phyloP scores from a whole-genome alignment of 1,140 invertebrate genomes.

The Rhagoletis pomonella region DNA sequence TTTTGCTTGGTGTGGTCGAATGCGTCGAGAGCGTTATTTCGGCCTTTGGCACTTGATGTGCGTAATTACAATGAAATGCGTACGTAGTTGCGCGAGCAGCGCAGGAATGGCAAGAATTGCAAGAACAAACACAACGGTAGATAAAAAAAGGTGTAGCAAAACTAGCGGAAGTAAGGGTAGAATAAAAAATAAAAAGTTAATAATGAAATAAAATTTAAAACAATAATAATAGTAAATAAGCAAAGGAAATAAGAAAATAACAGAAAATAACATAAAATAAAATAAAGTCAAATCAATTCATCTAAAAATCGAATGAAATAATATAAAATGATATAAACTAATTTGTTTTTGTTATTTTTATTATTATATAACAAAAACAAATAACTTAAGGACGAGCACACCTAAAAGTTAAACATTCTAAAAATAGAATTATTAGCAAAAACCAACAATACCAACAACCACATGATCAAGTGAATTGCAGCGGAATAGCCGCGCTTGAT shows the following conservation, averaged over 20 bases:
- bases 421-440: too few species aligned
- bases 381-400: too few species aligned
- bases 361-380: too few species aligned
- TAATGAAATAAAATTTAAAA: background rate
- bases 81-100: background rate
- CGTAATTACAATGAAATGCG: background rate
- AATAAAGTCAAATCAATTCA: background rate
- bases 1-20: background rate
- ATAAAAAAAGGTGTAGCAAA: too few species aligned
- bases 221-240: background rate
- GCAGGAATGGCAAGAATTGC: background rate
- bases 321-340: too few species aligned
- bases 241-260: background rate
- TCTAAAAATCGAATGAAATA: background rate
- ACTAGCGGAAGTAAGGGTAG: too few species aligned
- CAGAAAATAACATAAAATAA: background rate
- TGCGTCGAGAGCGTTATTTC: background rate
- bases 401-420: too few species aligned
- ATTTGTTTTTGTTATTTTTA: too few species aligned
- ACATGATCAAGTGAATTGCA: too few species aligned
- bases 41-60: constrained; percentile 32
- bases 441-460: too few species aligned
- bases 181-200: too few species aligned
- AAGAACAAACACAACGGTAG: background rate
- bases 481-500: too few species aligned